A percentile compares a stretch with the other conserved stretches of the same genome.
phyloP scores from a whole-genome alignment of 2,888 invertebrate genomes.

The Aspidiotus destructor region DNA sequence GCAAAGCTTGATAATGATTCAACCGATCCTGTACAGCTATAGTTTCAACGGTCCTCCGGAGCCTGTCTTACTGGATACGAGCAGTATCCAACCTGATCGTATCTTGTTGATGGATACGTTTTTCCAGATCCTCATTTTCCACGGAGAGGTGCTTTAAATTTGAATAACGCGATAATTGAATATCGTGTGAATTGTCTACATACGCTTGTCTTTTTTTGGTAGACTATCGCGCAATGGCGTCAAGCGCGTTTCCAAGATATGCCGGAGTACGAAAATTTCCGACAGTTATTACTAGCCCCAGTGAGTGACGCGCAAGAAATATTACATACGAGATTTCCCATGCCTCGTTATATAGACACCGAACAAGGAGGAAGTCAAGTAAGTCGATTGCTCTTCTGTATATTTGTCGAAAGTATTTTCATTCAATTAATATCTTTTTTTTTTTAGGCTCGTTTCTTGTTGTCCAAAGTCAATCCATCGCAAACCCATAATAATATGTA shows the following conservation, averaged over 20 bases:
- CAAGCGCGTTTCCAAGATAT: slow-evolving; percentile 90
- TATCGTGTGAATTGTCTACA: neutral
- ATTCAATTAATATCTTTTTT: slow-evolving; percentile 33
- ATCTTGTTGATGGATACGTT: slow-evolving; percentile 99
- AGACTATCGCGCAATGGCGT: slow-evolving; percentile 97
- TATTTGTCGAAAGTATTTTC: slow-evolving; percentile 7
- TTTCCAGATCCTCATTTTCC: slow-evolving; percentile 99
- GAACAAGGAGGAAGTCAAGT: slow-evolving; percentile 97
- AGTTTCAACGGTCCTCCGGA: slow-evolving; percentile 96
- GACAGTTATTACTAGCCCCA: slow-evolving; percentile 89
- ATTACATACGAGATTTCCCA: slow-evolving; percentile 89
- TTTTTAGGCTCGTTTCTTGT: slow-evolving; percentile 80
- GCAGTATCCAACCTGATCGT: slow-evolving; percentile 92
- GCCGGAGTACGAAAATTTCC: slow-evolving; percentile 96
- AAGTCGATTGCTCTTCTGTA: neutral
- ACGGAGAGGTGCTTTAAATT: slow-evolving; percentile 71
- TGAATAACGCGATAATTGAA: neutral
- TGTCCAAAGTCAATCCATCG: slow-evolving; percentile 99
- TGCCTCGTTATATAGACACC: slow-evolving; percentile 97
- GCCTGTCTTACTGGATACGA: slow-evolving; percentile 93
- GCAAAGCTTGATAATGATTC: slow-evolving; percentile 98
- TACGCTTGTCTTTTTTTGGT: slow-evolving; percentile 32
- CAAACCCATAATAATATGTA: slow-evolving; percentile 99
- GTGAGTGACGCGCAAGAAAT: slow-evolving; percentile 97
- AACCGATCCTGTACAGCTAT: slow-evolving; percentile 97